Conservation (phyloP, 2,888 invertebrate species). For the Alloscopus bannaensis region DNA sequence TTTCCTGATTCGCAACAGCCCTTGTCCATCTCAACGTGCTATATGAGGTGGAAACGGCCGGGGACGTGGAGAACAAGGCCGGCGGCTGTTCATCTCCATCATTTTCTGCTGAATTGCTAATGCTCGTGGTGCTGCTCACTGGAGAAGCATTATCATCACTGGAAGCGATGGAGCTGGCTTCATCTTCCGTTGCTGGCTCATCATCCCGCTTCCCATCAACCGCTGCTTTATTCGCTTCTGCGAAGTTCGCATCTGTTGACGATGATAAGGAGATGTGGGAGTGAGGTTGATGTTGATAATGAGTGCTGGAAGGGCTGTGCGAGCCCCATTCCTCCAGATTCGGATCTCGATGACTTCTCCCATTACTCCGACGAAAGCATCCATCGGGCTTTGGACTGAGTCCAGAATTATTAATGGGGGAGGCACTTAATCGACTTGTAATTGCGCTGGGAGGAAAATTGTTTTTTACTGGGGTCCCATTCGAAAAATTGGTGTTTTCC, state of each 20-base stretch:
- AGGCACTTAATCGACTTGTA: constrained; percentile 11
- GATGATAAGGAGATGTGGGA: constrained; percentile 51
- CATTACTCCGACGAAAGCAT: constrained; percentile 9
- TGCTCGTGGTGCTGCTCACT: constrained; percentile 18
- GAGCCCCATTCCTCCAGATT: not conserved
- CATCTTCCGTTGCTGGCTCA: constrained; percentile 57
- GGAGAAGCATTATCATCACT: constrained; percentile 26
- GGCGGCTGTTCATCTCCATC: not conserved
- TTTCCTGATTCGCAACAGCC: constrained; percentile 56
- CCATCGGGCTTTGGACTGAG: constrained; percentile 14
- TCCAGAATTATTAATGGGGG: constrained; percentile 15
- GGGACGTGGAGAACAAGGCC: constrained; percentile 14
- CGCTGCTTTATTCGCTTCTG: constrained; percentile 23
- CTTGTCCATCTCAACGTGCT: constrained; percentile 53
- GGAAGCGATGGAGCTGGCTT: constrained; percentile 52
- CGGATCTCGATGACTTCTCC: constrained; percentile 23
- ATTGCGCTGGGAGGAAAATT: constrained; percentile 5
- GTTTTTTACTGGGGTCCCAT: not conserved
- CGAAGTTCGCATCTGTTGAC: constrained; percentile 54
- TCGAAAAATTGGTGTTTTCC: not conserved
- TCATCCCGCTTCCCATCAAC: constrained; percentile 10
- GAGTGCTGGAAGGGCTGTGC: constrained; percentile 12
- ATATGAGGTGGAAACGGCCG: constrained; percentile 34
- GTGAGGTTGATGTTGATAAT: constrained; percentile 37
- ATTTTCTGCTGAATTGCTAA: constrained; percentile 52